Conservation (phyloP, 2,797 vertebrate genomes). For the Poecilia gillii region DNA sequence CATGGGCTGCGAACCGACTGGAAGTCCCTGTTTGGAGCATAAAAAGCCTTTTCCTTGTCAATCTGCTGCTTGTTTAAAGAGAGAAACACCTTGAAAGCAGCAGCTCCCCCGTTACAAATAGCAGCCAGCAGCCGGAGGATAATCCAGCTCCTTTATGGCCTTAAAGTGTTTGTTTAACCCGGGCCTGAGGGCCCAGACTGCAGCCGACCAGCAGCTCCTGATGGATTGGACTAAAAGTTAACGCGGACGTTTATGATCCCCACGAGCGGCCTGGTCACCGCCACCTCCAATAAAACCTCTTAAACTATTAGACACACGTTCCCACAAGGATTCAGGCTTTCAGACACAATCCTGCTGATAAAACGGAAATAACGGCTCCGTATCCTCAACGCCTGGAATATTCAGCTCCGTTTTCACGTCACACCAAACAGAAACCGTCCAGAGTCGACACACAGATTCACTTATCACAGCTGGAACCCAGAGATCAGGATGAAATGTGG, state of each 20-base stretch:
- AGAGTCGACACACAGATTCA: too few relatives aligned
- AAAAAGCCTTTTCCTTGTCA: neutral
- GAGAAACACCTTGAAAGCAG: neutral
- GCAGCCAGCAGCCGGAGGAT: slow-evolving; percentile 11
- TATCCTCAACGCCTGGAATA: neutral
- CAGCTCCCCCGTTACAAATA: neutral
- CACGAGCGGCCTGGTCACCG: neutral
- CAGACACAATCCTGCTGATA: neutral
- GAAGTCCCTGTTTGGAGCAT: neutral
- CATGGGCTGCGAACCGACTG: neutral
- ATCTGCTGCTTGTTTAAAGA: slow-evolving; percentile 7
- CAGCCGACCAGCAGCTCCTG: slow-evolving; percentile 4
- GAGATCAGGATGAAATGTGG: too few relatives aligned
- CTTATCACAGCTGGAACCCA: too few relatives aligned
- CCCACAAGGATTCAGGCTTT: neutral
- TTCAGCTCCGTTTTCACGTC: neutral
- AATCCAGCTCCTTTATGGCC: slow-evolving; percentile 8
- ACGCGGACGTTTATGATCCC: slow-evolving; percentile 5
- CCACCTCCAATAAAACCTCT: neutral
- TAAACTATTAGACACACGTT: neutral
- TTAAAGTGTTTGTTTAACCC: slow-evolving; percentile 3
- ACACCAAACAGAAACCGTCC: too few relatives aligned
- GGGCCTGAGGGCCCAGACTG: slow-evolving; percentile 3
- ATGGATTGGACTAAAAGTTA: neutral
- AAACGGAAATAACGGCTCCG: neutral